Conservation (phyloP, 2,797 vertebrate genomes). For the Cynopterus sphinx region DNA sequence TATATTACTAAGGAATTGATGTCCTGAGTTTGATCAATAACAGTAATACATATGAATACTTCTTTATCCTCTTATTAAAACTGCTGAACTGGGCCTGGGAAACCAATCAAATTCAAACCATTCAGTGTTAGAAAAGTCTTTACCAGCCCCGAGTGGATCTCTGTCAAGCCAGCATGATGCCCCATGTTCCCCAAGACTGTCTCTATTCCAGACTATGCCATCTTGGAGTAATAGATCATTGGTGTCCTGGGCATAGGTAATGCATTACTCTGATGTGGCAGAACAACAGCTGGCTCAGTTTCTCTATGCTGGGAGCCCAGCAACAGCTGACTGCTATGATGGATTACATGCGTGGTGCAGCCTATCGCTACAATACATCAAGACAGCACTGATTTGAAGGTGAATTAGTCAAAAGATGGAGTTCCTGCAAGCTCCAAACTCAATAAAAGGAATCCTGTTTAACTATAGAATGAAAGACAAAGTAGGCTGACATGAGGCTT, state of each 20-base stretch:
- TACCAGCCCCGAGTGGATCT: constrained; percentile 11
- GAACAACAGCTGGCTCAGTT: constrained; percentile 82
- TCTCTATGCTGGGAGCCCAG: constrained; percentile 81
- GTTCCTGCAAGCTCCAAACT: constrained; percentile 73
- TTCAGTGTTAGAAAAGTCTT: constrained; percentile 44
- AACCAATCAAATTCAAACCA: constrained; percentile 69
- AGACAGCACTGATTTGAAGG: constrained; percentile 81
- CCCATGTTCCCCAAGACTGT: constrained; percentile 31
- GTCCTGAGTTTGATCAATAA: constrained; percentile 54
- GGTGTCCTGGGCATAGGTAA: constrained; percentile 57
- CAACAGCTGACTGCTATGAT: constrained; percentile 81
- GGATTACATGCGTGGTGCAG: constrained; percentile 72
- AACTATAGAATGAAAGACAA: constrained; percentile 78
- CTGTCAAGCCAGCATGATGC: constrained; percentile 55
- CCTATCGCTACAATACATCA: constrained; percentile 84
- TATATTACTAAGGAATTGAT: constrained; percentile 48
- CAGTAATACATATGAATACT: neutral
- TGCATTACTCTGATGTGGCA: constrained; percentile 66
- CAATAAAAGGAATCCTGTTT: constrained; percentile 71
- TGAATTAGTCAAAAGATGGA: constrained; percentile 85
- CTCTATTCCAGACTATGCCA: constrained; percentile 71
- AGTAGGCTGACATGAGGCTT: constrained; percentile 62
- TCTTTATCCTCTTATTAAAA: constrained; percentile 10
- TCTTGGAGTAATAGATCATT: constrained; percentile 66
- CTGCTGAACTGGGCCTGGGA: neutral